Base-by-base conservation (phyloP, 2,888 invertebrate genomes). In the Galeruca laticollis region DNA sequence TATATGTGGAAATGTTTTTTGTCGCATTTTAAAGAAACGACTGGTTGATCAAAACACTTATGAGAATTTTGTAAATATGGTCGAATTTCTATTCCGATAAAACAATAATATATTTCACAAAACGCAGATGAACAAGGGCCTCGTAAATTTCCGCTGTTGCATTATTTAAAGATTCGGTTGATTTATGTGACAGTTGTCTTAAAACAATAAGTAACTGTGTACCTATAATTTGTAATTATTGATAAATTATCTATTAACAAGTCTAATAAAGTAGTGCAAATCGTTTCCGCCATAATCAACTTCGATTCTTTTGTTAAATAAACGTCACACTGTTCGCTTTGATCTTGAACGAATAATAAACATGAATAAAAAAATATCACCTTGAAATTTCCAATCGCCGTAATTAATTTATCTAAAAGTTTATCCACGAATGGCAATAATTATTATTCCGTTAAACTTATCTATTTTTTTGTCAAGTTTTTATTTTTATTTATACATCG, bases 381-480 rank as follows among this genome's bases (percentile, higher is more conserved):
- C 66, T 66, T 66, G 66, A 66, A 73, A 72, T 69, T 37, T 69
- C 68, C 73, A 70, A 68, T 73, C 68, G 65, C 65, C 54, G 56
- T 51, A 60, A 60, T 68, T 71, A 60, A 71, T 70, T 59, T 64
- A 73, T 72, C 70, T 74, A 70, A 70, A 72, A 70, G 66, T 70
- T 74, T 65, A 68, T 60, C 56, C 56, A 71, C 52, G 62, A 63
- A 63, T 54, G 63, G 60, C 54, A 71, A 64, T 61, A 51, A 68
- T 68, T 71, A 68, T 68, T 71, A 71, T 63, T 64, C 68, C 67
- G 64, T 71, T 64, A 68, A 71, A 68, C 64, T 68, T 64, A 4
- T 18, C n/a, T 59, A 13, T 60, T 64, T 67, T 69, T 71, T 71
- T 71, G 60, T 56, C 62, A 49, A 56, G 49, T 60, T 70, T 71